phyloP scores from a whole-genome alignment of 1,140 invertebrate species.

The Sarcophaga peregrina region DNA sequence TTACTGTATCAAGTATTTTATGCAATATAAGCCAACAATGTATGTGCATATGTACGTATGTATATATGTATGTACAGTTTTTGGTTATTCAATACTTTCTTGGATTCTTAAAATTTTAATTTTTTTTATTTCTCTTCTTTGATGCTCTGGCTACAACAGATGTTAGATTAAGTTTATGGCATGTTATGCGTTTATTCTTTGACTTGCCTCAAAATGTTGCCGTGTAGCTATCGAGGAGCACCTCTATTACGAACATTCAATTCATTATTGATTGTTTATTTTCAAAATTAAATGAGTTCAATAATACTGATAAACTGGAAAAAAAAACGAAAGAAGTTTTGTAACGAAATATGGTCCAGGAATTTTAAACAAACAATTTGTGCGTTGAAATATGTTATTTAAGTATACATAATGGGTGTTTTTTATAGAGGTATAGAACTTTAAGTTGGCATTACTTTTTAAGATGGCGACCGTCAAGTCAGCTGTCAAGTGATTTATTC shows the following conservation, averaged over 20 bases:
- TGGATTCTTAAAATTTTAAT: background rate
- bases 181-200: background rate
- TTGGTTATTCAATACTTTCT: background rate
- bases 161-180: constrained; percentile 22
- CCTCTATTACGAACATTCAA: background rate
- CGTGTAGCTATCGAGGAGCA: background rate
- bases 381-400: too few relatives aligned
- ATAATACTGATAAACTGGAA: too few relatives aligned
- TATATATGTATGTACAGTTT: background rate
- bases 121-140: too few relatives aligned
- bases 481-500: too few relatives aligned
- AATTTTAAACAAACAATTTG: too few relatives aligned
- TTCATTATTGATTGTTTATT: constrained; percentile 18
- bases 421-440: too few relatives aligned
- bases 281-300: background rate
- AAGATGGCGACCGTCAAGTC: too few relatives aligned
- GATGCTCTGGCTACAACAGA: background rate
- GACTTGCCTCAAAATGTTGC: background rate
- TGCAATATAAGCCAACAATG: constrained; percentile 4
- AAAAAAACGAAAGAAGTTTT: too few relatives aligned
- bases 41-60: background rate
- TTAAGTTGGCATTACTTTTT: too few relatives aligned
- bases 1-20: background rate
- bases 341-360: too few relatives aligned
- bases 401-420: too few relatives aligned